These are phyloP conservation scores for Nannobrachium achirus DNA, from an alignment of 2,113 vertebrate species.

Conservation along the genomic window DNA sequence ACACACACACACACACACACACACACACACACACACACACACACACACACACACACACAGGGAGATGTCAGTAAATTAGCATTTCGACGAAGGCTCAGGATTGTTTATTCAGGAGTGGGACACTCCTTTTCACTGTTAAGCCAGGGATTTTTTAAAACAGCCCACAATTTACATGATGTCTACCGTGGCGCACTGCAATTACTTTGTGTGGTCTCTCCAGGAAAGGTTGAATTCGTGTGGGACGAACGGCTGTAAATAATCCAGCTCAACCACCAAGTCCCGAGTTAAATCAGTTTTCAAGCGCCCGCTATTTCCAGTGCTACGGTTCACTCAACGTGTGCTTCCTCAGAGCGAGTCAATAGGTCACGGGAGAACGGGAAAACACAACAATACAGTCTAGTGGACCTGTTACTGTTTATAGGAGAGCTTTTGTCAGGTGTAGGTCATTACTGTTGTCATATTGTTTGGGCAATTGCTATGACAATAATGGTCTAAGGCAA, in stretches of 20 bases:
- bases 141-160: constrained; percentile 44
- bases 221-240: constrained; percentile 38
- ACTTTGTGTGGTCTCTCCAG: constrained; percentile 62
- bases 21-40: neutral
- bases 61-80: constrained; percentile 17
- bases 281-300: constrained; percentile 62
- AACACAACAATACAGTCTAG: too few species aligned
- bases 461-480: too few species aligned
- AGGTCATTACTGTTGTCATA: too few species aligned
- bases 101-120: constrained; percentile 41
- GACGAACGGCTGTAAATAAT: constrained; percentile 50
- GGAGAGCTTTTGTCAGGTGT: too few species aligned
- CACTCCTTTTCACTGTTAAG: constrained; percentile 33
- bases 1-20: neutral
- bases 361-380: constrained; percentile 17
- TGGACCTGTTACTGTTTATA: too few species aligned
- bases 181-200: constrained; percentile 52
- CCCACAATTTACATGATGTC: constrained; percentile 53
- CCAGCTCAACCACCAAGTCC: constrained; percentile 33
- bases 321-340: constrained; percentile 38
- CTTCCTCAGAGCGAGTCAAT: constrained; percentile 29
- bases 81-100: constrained; percentile 15
- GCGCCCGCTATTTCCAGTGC: constrained; percentile 32
- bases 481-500: too few species aligned
- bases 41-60: neutral